Evolutionary conservation across 2,888 invertebrate genomes (phyloP), one percentile per base, ranked within the genome.

Genomic region (Tetranychus truncatus): DNA sequence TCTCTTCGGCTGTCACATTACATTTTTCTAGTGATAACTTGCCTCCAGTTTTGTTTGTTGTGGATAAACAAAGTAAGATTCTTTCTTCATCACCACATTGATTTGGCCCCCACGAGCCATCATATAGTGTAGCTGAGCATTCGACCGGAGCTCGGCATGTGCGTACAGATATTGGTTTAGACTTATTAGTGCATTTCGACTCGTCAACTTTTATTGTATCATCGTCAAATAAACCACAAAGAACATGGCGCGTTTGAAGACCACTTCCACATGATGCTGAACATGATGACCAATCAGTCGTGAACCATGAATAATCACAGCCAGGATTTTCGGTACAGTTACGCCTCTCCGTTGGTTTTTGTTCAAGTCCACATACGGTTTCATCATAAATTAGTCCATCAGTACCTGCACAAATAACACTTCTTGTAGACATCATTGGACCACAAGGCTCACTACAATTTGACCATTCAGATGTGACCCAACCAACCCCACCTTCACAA

Each of bases 261-360:
- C 96, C 96, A 76, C 87, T 79, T 5, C 95, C 95, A 82, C 96
- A 96, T 79, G 88, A 86, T 1, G 89, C 88, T 9, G 94, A 93
- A 82, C 95, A 95, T 89, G 90, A 89, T 82, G 91, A 90, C 97
- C 96, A 97, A 80, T 93, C 91, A 0, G 91, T 89, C 1, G 91
- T 87, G 81, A 91, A 92, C 95, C 95, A 96, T 80, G 87, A 88
- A 15, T 55, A 55, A 77, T 89, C 86, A 82, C 94, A 95, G 0
- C 87, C 86, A 45, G 85, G 83, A 66, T 74, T 65, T 24, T 78
- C 77, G 6, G 76, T 72, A 73, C 79, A 79, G 4, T 73, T 18
- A 46, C 75, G 75, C 8, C 75, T 77, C 5, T 76, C 72, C 18
- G 75, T 74, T 0, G 79, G 79, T 66, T 74, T 76, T 66, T 73